A percentile compares a stretch with the other conserved stretches of the same genome.
These are phyloP conservation scores for Melanostoma scalare DNA, from an alignment of 2,888 invertebrate species.

Conservation along the genomic window DNA sequence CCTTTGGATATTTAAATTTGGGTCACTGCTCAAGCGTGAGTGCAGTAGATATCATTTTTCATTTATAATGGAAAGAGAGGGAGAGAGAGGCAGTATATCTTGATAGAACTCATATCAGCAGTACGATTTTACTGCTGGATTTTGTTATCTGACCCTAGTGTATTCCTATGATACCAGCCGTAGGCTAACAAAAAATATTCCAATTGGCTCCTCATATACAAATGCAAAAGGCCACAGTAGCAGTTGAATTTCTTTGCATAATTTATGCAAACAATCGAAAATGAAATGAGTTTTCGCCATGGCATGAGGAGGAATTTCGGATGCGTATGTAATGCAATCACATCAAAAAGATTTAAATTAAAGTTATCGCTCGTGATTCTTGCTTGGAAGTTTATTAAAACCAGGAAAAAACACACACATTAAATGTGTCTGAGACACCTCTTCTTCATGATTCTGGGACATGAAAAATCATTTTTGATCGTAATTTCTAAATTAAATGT, in stretches of 20 bases:
- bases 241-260: conserved; percentile 4
- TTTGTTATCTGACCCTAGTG: neutral
- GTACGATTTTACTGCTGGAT: neutral
- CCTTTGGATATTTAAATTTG: conserved; percentile 19
- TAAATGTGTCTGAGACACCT: no score
- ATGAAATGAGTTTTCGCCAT: conserved; percentile 2
- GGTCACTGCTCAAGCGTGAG: conserved; percentile 30
- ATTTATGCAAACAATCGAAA: neutral
- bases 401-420: no score
- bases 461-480: no score
- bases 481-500: no score
- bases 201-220: neutral
- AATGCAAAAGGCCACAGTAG: conserved; percentile 3
- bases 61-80: neutral
- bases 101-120: neutral
- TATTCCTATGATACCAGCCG: neutral
- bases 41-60: neutral
- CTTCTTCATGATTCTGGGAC: no score
- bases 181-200: neutral
- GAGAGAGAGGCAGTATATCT: no score
- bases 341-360: conserved; percentile 7
- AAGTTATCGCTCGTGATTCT: neutral
- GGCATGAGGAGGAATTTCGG: neutral
- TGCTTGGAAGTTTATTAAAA: neutral
- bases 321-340: conserved; percentile 1